A percentile compares a stretch with the other conserved stretches of the same genome.
phyloP scores from a whole-genome alignment of 1,140 invertebrate genomes.

The Anagrus nilaparvatae region DNA sequence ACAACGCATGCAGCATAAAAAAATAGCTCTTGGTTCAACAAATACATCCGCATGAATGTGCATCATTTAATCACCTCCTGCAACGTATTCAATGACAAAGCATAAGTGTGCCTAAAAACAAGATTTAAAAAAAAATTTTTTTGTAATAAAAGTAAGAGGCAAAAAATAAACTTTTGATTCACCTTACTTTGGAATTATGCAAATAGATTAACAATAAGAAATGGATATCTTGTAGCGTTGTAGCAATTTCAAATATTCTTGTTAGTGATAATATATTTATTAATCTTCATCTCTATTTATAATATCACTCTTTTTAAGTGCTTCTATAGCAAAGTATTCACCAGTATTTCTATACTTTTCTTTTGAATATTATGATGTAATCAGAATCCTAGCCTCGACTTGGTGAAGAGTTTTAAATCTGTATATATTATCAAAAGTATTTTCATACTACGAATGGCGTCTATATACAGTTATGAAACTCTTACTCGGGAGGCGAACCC shows the following conservation, averaged over 20 bases:
- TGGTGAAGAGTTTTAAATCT: too few species aligned
- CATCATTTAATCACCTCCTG: conserved; percentile 99
- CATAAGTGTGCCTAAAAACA: conserved; percentile 74
- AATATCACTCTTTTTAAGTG: conserved; percentile 98
- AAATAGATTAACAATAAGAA: conserved; percentile 97
- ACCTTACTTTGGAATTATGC: conserved; percentile 97
- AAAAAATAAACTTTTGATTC: conserved; percentile 18
- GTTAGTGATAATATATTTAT: conserved; percentile 90
- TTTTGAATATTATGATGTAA: too few species aligned
- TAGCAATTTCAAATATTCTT: conserved; percentile 98
- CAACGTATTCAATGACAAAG: conserved; percentile 99
- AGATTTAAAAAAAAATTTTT: conserved; percentile 10
- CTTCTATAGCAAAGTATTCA: conserved; percentile 93
- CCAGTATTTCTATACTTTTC: conserved; percentile 86
- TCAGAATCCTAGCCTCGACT: too few species aligned
- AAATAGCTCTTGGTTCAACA: conserved; percentile 89
- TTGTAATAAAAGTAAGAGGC: background rate
- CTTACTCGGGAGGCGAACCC: too few species aligned
- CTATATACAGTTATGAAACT: too few species aligned
- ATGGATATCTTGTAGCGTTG: conserved; percentile 92
- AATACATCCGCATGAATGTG: conserved; percentile 99
- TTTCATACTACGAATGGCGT: too few species aligned
- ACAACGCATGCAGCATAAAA: conserved; percentile 99
- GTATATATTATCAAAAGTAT: too few species aligned
- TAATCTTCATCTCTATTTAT: conserved; percentile 97